These are phyloP conservation scores for Wiebesia pumilae DNA, from an alignment of 1,140 invertebrate genomes.

Conservation along the genomic window DNA sequence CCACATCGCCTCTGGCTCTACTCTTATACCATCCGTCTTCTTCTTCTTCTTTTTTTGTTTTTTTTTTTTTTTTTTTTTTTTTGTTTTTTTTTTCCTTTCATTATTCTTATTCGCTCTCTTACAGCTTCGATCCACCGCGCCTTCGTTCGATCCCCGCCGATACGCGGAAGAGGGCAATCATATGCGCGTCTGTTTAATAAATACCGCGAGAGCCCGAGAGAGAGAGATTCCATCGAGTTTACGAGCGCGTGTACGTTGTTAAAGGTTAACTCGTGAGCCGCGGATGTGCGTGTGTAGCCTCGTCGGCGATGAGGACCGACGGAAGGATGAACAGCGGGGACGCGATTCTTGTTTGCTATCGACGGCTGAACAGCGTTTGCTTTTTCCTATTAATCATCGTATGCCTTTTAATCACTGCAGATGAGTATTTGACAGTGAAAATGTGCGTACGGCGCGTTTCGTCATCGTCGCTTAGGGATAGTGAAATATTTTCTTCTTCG, in stretches of 20 bases:
- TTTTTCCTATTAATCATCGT: no score
- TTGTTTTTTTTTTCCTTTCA: background rate
- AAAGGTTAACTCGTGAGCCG: background rate
- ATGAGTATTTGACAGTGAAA: no score
- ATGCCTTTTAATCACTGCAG: no score
- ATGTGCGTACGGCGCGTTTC: no score
- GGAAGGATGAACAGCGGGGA: no score
- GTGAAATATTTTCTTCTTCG: no score
- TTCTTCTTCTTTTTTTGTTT: no score
- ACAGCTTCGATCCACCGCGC: background rate
- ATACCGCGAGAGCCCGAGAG: background rate
- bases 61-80: background rate
- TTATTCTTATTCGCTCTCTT: background rate
- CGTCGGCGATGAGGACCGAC: no score
- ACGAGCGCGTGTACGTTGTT: background rate
- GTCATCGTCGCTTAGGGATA: no score
- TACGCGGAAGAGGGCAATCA: slow-evolving; percentile 10
- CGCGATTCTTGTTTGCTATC: no score
- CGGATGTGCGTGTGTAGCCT: background rate
- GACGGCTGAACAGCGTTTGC: no score
- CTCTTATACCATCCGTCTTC: no score
- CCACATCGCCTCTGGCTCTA: background rate
- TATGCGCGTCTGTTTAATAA: background rate
- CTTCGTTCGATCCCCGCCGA: background rate
- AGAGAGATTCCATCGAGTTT: background rate